A percentile compares a stretch with the other conserved stretches of the same genome.
Conservation (phyloP, 1,140 invertebrate genomes). For the Brachystomella parvula region DNA sequence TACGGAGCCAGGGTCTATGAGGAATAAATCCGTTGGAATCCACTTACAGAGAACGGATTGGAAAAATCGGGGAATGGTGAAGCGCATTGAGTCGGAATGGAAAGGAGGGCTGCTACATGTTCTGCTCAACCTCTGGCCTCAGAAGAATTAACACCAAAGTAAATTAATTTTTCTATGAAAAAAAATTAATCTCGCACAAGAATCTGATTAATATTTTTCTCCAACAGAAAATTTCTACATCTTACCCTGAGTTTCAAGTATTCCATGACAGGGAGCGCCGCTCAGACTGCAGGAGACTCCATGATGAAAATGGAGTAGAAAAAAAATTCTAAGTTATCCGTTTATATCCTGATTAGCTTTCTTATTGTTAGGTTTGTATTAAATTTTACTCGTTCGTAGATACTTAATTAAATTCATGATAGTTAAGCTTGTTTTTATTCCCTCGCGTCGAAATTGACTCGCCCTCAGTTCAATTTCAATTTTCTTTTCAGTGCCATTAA, state of each 20-base stretch:
- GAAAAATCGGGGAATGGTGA: slow-evolving; percentile 10
- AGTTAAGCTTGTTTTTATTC: too few species aligned
- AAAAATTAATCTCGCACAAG: too few species aligned
- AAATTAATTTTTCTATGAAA: neutral
- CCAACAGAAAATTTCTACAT: slow-evolving; percentile 1
- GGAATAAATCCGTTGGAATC: slow-evolving; percentile 13
- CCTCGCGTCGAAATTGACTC: too few species aligned
- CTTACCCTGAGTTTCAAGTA: slow-evolving; percentile 12
- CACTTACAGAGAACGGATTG: slow-evolving; percentile 19
- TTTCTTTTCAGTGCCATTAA: too few species aligned
- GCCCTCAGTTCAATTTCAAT: too few species aligned
- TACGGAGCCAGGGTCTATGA: slow-evolving; percentile 5
- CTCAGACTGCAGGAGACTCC: neutral
- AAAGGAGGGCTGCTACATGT: slow-evolving; percentile 26
- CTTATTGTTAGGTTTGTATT: too few species aligned
- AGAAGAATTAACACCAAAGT: slow-evolving; percentile 18
- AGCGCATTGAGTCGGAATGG: slow-evolving; percentile 23
- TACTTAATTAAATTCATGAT: too few species aligned
- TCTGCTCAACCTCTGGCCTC: slow-evolving; percentile 14
- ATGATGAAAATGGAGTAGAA: too few species aligned
- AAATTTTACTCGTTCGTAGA: too few species aligned
- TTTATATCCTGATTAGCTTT: too few species aligned
- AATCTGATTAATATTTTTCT: neutral
- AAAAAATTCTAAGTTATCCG: too few species aligned
- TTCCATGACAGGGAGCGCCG: neutral